phyloP scores from a whole-genome alignment of 2,113 vertebrate species.

The Thamnaconus septentrionalis region DNA sequence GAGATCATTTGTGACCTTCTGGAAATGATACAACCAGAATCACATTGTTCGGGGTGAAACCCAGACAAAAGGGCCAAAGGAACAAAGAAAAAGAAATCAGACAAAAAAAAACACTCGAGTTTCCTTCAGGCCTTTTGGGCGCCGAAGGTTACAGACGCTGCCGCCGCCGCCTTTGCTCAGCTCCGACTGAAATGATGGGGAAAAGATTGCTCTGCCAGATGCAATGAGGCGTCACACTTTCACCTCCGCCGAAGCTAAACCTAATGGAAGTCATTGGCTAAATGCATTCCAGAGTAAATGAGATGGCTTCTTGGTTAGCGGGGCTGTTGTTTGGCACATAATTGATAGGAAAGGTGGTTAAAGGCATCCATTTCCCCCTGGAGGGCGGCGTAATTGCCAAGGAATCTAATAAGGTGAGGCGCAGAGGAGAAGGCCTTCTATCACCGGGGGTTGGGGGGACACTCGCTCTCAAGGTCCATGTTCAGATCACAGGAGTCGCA shows the following conservation, averaged over 20 bases:
- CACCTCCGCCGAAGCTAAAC: constrained; percentile 63
- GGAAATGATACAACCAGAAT: too few relatives aligned
- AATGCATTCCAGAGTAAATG: constrained; percentile 68
- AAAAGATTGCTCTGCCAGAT: constrained; percentile 65
- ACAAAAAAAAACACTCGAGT: constrained; percentile 11
- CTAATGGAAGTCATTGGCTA: constrained; percentile 73
- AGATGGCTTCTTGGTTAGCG: constrained; percentile 68
- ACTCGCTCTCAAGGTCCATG: constrained; percentile 26
- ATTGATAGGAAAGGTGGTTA: constrained; percentile 73
- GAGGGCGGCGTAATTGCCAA: constrained; percentile 63
- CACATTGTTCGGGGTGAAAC: too few relatives aligned
- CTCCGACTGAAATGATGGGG: constrained; percentile 58
- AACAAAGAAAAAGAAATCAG: constrained; percentile 1
- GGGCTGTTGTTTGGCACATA: constrained; percentile 65
- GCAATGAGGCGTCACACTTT: constrained; percentile 69
- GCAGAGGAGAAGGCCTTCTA: constrained; percentile 30
- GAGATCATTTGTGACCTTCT: too few relatives aligned
- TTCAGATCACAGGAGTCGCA: constrained; percentile 38
- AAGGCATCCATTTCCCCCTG: constrained; percentile 53
- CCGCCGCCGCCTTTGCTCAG: constrained; percentile 32
- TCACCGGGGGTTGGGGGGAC: constrained; percentile 11
- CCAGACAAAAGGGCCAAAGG: neutral
- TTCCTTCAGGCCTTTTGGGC: constrained; percentile 1
- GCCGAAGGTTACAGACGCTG: constrained; percentile 11
- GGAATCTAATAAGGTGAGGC: constrained; percentile 54